Conservation (phyloP, 2,888 invertebrate genomes). For the Epinotia demarniana region DNA sequence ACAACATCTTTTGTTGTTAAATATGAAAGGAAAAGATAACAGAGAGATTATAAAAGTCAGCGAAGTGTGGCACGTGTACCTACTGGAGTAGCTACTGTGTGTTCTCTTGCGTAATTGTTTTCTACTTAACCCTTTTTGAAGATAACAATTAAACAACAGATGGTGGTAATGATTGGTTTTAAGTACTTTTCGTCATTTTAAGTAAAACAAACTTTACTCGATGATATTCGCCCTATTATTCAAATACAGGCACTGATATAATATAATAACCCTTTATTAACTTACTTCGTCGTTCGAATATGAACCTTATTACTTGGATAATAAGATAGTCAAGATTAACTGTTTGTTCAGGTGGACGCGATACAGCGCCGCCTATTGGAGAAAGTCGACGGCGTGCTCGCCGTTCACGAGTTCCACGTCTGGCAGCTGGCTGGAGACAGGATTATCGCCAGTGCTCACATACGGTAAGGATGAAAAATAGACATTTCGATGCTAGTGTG, state of each 20-base stretch:
- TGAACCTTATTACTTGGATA: not conserved
- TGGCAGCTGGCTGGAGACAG: conserved; percentile 99
- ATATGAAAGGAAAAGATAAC: too few relatives aligned
- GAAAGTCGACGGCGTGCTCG: conserved; percentile 96
- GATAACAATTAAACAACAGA: too few relatives aligned
- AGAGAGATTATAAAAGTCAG: too few relatives aligned
- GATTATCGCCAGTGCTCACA: conserved; percentile 98
- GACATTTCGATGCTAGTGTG: too few relatives aligned
- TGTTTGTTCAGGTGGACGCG: conserved; percentile 89
- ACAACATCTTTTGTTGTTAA: too few relatives aligned
- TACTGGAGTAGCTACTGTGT: too few relatives aligned
- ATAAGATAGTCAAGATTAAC: not conserved
- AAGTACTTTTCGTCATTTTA: too few relatives aligned
- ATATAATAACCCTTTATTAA: not conserved
- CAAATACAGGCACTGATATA: not conserved
- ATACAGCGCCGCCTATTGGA: conserved; percentile 94
- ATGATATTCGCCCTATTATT: not conserved
- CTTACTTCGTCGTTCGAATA: not conserved
- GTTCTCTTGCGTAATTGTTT: too few relatives aligned
- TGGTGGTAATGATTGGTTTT: too few relatives aligned
- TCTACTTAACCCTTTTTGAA: too few relatives aligned
- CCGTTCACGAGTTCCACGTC: conserved; percentile 99
- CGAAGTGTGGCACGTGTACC: too few relatives aligned
- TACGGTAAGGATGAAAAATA: conserved; percentile 85
- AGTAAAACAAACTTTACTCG: too few relatives aligned